These are phyloP conservation scores for Coregonus suidteri DNA, from an alignment of 2,797 vertebrate species.

Conservation along the genomic window DNA sequence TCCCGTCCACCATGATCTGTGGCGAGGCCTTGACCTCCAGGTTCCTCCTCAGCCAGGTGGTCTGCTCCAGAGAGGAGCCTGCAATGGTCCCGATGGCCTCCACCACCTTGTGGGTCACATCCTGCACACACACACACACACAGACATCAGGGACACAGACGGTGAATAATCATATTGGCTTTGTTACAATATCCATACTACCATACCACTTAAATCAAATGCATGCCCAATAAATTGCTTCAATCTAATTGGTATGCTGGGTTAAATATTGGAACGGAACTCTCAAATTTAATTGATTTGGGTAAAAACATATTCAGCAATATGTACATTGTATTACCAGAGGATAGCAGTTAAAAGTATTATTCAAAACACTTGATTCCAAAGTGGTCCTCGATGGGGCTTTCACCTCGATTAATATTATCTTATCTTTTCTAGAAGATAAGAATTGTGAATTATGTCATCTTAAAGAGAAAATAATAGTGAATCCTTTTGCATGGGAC, in stretches of 20 bases:
- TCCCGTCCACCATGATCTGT: conserved; percentile 93
- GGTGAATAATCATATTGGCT: neutral
- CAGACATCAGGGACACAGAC: neutral
- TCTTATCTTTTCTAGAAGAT: too few species aligned
- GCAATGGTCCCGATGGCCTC: conserved; percentile 95
- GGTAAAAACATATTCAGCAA: too few species aligned
- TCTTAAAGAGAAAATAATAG: neutral
- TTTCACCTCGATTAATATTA: too few species aligned
- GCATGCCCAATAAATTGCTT: neutral
- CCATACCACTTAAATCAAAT: neutral
- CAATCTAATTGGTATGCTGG: neutral
- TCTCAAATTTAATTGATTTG: too few species aligned
- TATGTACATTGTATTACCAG: too few species aligned
- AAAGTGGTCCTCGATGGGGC: too few species aligned
- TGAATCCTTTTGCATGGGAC: neutral
- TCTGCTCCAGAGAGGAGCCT: conserved; percentile 96
- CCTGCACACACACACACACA: conserved; percentile 69
- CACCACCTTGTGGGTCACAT: conserved; percentile 96
- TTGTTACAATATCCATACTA: neutral
- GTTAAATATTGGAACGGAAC: too few species aligned
- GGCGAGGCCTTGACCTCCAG: conserved; percentile 96
- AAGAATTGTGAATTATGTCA: neutral
- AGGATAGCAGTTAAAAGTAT: too few species aligned
- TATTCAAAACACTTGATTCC: too few species aligned
- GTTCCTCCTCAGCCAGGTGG: conserved; percentile 96